These are phyloP conservation scores for Chelonus insularis DNA, from an alignment of 1,140 invertebrate genomes.

Conservation along the genomic window DNA sequence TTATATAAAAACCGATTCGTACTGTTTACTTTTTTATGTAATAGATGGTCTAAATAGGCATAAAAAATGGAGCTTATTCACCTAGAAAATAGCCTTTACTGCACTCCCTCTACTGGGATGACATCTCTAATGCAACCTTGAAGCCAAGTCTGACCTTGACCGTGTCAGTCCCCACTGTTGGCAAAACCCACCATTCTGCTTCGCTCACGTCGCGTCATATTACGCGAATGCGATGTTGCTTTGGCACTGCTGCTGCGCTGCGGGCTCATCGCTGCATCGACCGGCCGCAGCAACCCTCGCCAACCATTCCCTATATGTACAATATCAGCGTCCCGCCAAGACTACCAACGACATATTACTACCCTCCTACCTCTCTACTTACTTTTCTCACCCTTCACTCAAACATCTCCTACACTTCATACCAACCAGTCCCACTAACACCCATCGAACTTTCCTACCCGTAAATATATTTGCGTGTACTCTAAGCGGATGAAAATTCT, in stretches of 20 bases:
- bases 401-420: not conserved
- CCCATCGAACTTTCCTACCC: conserved; percentile 11
- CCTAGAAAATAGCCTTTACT: conserved; percentile 14
- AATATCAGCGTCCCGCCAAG: not conserved
- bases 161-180: conserved; percentile 43
- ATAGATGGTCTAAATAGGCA: not conserved
- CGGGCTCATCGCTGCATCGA: conserved; percentile 49
- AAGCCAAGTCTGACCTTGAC: conserved; percentile 51
- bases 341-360: not conserved
- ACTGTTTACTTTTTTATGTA: no score
- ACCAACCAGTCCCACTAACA: conserved; percentile 3
- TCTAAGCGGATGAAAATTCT: not conserved
- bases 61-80: not conserved
- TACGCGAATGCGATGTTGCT: conserved; percentile 45
- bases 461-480: not conserved
- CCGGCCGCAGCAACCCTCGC: conserved; percentile 36
- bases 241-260: conserved; percentile 30
- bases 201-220: conserved; percentile 33
- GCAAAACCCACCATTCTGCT: conserved; percentile 21
- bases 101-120: conserved; percentile 43
- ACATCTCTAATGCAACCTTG: conserved; percentile 51
- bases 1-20: no score
- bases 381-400: not conserved
- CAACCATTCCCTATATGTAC: not conserved
- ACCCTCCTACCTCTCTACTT: conserved; percentile 22